Conservation (phyloP, 2,888 invertebrate genomes). For the Notocelia uddmanniana region DNA sequence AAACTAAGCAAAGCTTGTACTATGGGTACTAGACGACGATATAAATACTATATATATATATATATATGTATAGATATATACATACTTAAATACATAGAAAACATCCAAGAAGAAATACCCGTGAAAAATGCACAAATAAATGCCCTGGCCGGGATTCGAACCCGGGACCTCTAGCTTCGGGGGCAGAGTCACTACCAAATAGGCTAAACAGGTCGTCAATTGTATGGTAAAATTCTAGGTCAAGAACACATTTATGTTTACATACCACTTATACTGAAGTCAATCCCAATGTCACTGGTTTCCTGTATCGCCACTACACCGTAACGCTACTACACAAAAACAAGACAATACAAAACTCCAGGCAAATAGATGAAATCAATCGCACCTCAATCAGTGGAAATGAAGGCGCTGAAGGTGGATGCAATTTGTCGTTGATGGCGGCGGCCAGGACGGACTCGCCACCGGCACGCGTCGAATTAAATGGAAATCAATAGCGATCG, state of each 20-base stretch:
- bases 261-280: too few relatives aligned
- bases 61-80: too few relatives aligned
- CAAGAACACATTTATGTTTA: background rate
- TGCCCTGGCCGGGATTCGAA: too few relatives aligned
- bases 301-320: slow-evolving; percentile 42
- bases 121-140: too few relatives aligned
- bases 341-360: slow-evolving; percentile 40
- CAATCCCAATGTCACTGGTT: background rate
- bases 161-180: too few relatives aligned
- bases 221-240: background rate
- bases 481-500: slow-evolving; percentile 82
- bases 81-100: too few relatives aligned
- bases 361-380: slow-evolving; percentile 52
- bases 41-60: too few relatives aligned
- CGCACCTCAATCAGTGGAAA: slow-evolving; percentile 74
- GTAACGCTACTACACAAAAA: slow-evolving; percentile 48
- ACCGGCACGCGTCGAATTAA: slow-evolving; percentile 82
- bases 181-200: too few relatives aligned
- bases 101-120: too few relatives aligned
- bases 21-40: too few relatives aligned
- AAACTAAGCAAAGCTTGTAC: too few relatives aligned
- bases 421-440: slow-evolving; percentile 69
- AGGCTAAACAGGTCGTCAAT: too few relatives aligned
- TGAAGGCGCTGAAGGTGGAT: slow-evolving; percentile 65
- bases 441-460: slow-evolving; percentile 59